Percentiles rank a stretch among this genome's conserved stretches.
These are phyloP conservation scores for Lagocephalus sceleratus DNA, from an alignment of 2,797 vertebrate species.

Conservation along the genomic window DNA sequence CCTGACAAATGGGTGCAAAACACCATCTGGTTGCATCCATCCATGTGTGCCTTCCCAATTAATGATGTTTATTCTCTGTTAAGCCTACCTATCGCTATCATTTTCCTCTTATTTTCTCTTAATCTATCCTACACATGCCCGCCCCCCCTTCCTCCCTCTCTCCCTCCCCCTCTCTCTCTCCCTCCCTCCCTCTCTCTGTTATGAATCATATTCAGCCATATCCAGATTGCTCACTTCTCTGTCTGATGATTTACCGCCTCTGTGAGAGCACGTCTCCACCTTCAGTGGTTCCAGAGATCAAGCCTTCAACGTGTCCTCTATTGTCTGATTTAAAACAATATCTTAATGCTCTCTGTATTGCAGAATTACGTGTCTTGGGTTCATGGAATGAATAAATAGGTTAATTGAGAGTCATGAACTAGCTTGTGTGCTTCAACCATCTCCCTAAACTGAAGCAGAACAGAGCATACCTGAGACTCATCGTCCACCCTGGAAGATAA, in stretches of 20 bases:
- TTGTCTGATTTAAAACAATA: background rate
- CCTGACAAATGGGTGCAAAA: conserved; percentile 79
- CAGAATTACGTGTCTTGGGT: background rate
- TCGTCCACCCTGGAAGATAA: background rate
- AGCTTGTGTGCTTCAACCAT: background rate
- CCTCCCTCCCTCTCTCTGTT: conserved; percentile 15
- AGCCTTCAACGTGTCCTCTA: background rate
- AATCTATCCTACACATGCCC: conserved; percentile 24
- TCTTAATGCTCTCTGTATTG: background rate
- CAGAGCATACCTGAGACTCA: conserved; percentile 1
- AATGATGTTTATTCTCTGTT: conserved; percentile 71
- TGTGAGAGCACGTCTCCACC: background rate
- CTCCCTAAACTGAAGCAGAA: background rate
- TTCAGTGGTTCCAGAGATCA: background rate
- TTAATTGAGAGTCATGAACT: background rate
- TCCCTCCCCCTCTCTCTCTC: background rate
- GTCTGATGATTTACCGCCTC: conserved; percentile 17
- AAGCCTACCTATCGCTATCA: conserved; percentile 58
- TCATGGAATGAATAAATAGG: background rate
- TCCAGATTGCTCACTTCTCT: conserved; percentile 29
- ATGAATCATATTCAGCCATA: conserved; percentile 31
- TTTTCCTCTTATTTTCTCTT: conserved; percentile 63
- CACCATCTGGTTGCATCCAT: conserved; percentile 76
- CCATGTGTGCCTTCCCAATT: conserved; percentile 71
- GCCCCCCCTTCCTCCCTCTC: background rate